phyloP scores from a whole-genome alignment of 1,140 invertebrate genomes.

The Eueides isabella region DNA sequence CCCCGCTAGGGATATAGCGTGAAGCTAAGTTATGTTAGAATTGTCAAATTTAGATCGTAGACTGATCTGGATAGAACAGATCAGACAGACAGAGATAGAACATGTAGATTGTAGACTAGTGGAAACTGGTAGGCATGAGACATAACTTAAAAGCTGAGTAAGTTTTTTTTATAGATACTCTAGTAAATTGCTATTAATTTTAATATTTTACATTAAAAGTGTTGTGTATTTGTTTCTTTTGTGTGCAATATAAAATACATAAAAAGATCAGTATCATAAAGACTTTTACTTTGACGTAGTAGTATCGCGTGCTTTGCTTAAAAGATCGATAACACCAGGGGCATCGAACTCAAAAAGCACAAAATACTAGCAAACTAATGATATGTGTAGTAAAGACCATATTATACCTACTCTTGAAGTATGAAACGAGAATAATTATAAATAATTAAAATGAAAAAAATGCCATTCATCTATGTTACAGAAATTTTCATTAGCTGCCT shows the following conservation, averaged over 20 bases:
- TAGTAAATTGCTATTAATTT: not conserved
- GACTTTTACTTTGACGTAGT: constrained; percentile 5
- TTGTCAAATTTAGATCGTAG: no score
- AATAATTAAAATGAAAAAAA: not conserved
- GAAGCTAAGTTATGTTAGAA: no score
- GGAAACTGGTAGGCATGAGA: no score
- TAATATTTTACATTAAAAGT: not conserved
- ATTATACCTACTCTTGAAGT: not conserved
- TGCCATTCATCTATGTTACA: not conserved
- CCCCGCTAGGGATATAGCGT: no score
- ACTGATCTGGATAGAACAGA: no score
- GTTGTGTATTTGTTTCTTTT: no score
- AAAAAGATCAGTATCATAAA: not conserved
- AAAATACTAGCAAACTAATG: not conserved
- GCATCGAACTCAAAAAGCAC: not conserved
- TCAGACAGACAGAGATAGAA: no score
- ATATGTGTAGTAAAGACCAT: not conserved
- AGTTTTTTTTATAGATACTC: not conserved
- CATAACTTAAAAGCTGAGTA: not conserved
- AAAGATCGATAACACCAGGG: constrained; percentile 17
- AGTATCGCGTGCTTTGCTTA: constrained; percentile 16
- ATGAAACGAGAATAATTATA: not conserved
- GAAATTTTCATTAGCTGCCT: not conserved
- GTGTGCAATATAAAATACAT: no score
- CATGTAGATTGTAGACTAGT: not conserved